Percentiles rank a stretch among this genome's conserved stretches.
These are phyloP conservation scores for Tachina fera DNA, from an alignment of 2,888 invertebrate genomes.

Conservation along the genomic window DNA sequence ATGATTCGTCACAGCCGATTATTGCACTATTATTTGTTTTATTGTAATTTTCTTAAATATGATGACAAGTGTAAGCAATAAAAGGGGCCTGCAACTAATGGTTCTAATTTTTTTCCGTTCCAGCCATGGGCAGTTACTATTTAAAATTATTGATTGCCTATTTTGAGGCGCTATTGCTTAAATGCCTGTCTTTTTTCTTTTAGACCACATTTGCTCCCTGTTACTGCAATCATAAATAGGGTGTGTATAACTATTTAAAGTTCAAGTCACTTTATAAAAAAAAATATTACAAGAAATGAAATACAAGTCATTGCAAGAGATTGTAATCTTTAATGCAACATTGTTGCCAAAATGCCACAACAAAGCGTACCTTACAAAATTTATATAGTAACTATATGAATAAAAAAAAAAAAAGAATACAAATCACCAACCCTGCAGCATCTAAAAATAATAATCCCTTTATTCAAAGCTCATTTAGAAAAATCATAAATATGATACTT, in stretches of 20 bases:
- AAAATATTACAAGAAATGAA: neutral
- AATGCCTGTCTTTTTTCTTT: neutral
- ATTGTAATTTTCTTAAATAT: no score
- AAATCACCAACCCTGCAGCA: constrained; percentile 25
- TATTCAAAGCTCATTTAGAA: constrained; percentile 19
- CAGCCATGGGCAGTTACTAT: neutral
- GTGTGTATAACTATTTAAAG: constrained; percentile 29
- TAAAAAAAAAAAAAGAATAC: neutral
- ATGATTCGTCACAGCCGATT: no score
- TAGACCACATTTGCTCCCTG: neutral
- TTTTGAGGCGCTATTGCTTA: constrained; percentile 27
- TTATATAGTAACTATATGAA: neutral
- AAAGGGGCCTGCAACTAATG: no score
- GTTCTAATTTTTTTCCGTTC: no score
- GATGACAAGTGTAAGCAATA: no score
- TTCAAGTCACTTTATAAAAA: neutral
- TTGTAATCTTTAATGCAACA: constrained; percentile 57
- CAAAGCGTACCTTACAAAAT: constrained; percentile 37
- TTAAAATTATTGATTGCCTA: constrained; percentile 5
- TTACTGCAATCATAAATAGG: constrained; percentile 12
- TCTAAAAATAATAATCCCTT: constrained; percentile 3
- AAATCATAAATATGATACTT: constrained; percentile 31
- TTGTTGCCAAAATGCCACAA: constrained; percentile 56
- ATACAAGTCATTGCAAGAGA: constrained; percentile 24
- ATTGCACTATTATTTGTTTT: no score